Base-by-base conservation (phyloP, 92 coral and sea anemone species). In the Epizoanthus rinbou region DNA sequence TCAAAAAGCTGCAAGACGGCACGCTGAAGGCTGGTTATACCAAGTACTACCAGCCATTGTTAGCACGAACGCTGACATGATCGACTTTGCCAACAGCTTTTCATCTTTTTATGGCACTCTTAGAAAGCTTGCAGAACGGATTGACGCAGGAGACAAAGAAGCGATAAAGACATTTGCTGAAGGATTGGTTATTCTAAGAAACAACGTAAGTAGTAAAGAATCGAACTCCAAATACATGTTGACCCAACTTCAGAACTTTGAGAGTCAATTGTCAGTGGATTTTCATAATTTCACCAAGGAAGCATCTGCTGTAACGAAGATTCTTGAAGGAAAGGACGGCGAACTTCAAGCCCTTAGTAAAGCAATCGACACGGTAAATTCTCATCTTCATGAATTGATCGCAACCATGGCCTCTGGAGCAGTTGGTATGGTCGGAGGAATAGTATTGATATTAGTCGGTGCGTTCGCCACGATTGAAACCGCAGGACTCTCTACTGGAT, bases 41-140 rank as follows among this genome's bases (percentile, higher is more conserved):
- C 70, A 79, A 50, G 84, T 85, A 53, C 52, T 85, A 14, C 88
- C 88, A 8, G 57, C 84, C 52, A 57, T 85, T 33, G 54, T 80
- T 37, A 79, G 57, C 23, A 79, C 88, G 11, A 80, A 85, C 45
- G 72, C 85, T 14, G 86, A 85, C 50, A 28, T 85, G 5, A 80
- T 85, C 15, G 88, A 85, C 64, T 85, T 64, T 53, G 88, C 85
- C 63, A 79, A 85, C 31, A 69, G 24, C 5, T 85, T 85, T 79
- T 41, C 68, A 0, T 28, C 88, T 1, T 85, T 85, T 57, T 79
- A 66, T 69, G 71, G 47, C 6, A 60, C 76, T 22, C 78, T 85
- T 5, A 11, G 28, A 14, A 85, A 68, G 53, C 79, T 76, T 60
- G 88, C 79, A 4, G 70, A 79, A 14, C 41, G 25, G 60, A 68